These are phyloP conservation scores for Elephas maximus DNA, from an alignment of 2,113 vertebrate species.

Conservation along the genomic window DNA sequence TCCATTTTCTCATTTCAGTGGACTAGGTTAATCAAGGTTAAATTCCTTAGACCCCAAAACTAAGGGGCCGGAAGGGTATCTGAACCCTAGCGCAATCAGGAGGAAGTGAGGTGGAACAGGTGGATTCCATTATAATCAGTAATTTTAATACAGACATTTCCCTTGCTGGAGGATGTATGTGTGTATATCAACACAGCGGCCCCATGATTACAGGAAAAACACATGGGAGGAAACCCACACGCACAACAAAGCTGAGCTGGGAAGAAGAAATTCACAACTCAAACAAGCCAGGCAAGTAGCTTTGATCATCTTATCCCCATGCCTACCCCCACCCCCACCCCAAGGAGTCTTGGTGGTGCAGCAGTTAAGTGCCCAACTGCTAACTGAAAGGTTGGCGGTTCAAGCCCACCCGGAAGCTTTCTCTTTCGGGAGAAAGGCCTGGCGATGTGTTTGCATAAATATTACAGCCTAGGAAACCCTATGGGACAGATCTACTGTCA, in stretches of 20 bases:
- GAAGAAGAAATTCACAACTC: not conserved
- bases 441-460: not conserved
- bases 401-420: not conserved
- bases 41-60: not conserved
- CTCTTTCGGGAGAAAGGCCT: not conserved
- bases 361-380: not conserved
- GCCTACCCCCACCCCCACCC: not conserved
- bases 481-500: not conserved
- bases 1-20: not conserved
- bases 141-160: not conserved
- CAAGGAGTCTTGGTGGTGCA: not conserved
- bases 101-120: not conserved
- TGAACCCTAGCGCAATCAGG: not conserved
- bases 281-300: not conserved
- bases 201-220: not conserved
- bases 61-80: not conserved
- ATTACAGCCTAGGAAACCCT: not conserved
- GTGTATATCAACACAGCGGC: not conserved
- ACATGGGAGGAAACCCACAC: not conserved
- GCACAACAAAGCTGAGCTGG: not conserved
- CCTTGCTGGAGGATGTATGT: not conserved
- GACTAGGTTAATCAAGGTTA: not conserved
- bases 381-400: not conserved
- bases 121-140: not conserved
- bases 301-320: not conserved